These are phyloP conservation scores for Dolichomitus sp. DNA, from an alignment of 2,888 invertebrate species.

Conservation along the genomic window DNA sequence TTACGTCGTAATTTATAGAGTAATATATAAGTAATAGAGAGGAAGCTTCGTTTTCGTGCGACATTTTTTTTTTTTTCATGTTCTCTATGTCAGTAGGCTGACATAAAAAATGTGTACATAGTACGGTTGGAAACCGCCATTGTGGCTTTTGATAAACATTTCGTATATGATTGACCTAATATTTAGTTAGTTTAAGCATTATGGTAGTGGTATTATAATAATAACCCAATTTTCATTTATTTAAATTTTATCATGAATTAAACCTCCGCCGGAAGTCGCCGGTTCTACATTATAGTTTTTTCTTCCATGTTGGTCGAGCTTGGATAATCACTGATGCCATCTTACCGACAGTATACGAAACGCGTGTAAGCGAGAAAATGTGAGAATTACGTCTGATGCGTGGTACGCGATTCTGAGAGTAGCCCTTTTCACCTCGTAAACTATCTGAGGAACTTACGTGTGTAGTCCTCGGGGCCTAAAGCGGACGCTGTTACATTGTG, in stretches of 20 bases:
- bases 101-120: no score
- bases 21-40: no score
- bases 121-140: not conserved
- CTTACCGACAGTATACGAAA: conserved; percentile 29
- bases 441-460: conserved; percentile 18
- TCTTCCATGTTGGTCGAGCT: conserved; percentile 7
- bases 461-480: not conserved
- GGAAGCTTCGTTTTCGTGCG: no score
- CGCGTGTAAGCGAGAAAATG: conserved; percentile 21
- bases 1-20: no score
- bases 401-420: conserved; percentile 10
- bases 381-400: conserved; percentile 47
- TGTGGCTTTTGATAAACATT: no score
- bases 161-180: no score
- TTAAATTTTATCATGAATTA: not conserved
- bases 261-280: conserved; percentile 53
- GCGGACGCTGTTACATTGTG: not conserved
- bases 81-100: no score
- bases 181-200: no score
- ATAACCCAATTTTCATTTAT: no score
- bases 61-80: no score
- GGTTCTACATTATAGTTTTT: conserved; percentile 45
- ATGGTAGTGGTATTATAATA: no score
- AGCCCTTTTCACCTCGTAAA: conserved; percentile 54
- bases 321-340: conserved; percentile 49